These are phyloP conservation scores for Geotrypetes seraphini DNA, from an alignment of 2,797 vertebrate species.

Conservation along the genomic window DNA sequence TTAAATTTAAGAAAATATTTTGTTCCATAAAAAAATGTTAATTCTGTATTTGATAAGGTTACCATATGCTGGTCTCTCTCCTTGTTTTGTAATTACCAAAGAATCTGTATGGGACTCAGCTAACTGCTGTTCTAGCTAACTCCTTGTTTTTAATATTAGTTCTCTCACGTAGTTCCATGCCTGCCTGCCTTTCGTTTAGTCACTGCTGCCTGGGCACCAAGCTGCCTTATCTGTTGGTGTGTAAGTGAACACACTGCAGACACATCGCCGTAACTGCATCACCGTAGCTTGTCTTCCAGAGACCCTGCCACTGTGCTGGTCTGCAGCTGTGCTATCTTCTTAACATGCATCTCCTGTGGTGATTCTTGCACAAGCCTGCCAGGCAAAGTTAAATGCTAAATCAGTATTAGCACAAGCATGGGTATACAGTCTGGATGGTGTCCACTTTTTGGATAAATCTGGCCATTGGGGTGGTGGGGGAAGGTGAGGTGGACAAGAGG, in stretches of 20 bases:
- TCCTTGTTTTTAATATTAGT: constrained; percentile 42
- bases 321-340: constrained; percentile 20
- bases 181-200: constrained; percentile 57
- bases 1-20: constrained; percentile 39
- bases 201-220: constrained; percentile 37
- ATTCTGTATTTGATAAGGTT: constrained; percentile 55
- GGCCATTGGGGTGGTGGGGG: no score
- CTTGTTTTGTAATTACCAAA: constrained; percentile 95
- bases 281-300: constrained; percentile 32
- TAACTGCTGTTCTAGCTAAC: constrained; percentile 43
- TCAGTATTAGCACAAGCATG: constrained; percentile 39
- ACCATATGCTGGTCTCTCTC: constrained; percentile 42
- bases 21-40: constrained; percentile 51
- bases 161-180: constrained; percentile 61
- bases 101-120: constrained; percentile 64
- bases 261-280: constrained; percentile 38
- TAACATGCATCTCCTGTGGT: constrained; percentile 17
- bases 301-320: constrained; percentile 43
- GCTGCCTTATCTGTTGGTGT: constrained; percentile 56
- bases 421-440: background rate
- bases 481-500: background rate
- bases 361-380: constrained; percentile 24
- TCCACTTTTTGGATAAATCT: no score
- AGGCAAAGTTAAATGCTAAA: constrained; percentile 36
- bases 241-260: constrained; percentile 51